Conservation (phyloP, 1,140 invertebrate species). For the Procambarus clarkii region DNA sequence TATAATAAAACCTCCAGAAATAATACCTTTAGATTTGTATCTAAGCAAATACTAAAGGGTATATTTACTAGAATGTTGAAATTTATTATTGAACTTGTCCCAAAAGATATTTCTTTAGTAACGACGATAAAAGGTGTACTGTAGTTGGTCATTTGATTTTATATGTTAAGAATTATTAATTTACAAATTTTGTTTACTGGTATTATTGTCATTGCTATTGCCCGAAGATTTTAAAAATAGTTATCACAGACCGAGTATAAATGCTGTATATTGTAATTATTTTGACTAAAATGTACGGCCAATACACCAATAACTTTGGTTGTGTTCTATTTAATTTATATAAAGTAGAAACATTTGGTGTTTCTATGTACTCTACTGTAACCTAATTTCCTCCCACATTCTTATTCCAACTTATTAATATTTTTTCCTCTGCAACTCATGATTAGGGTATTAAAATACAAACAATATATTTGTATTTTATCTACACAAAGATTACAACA, state of each 20-base stretch:
- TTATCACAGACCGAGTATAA: neutral
- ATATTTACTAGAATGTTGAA: no score
- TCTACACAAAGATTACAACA: neutral
- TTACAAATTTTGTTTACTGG: neutral
- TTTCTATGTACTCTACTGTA: neutral
- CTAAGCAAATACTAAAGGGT: no score
- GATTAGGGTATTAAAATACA: neutral
- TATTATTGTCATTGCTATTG: neutral
- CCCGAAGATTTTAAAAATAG: neutral
- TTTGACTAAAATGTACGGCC: neutral
- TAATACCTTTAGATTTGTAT: no score
- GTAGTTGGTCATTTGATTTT: neutral
- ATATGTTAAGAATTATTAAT: neutral
- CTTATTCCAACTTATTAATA: no score
- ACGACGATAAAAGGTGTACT: no score
- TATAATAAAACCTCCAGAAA: no score
- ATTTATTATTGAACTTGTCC: no score
- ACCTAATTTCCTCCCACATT: neutral
- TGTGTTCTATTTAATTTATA: neutral
- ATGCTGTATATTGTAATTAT: no score
- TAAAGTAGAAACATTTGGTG: conserved; percentile 14
- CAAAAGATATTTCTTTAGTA: no score
- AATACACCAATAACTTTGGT: neutral
- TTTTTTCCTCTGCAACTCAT: neutral
- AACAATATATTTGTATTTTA: neutral